Base-by-base conservation (phyloP, 2,797 vertebrate species). In the Enteromius unitaeniatus region DNA sequence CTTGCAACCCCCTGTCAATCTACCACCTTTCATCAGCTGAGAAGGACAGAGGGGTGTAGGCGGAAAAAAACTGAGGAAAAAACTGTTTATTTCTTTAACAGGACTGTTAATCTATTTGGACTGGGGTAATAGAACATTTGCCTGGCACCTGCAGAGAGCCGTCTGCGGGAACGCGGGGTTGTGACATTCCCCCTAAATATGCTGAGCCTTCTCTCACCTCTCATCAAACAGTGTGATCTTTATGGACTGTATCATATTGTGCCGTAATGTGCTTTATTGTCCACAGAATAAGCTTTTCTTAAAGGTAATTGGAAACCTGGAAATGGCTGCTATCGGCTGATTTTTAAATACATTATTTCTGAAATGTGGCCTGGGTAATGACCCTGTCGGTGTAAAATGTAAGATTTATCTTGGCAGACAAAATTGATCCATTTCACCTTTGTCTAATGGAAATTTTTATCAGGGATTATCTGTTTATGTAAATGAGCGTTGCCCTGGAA, bases 201-300 rank as follows among this genome's bases (percentile, higher is more conserved):
- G 97, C 97, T 98, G 97, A 99, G 97, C 97, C 97, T 97, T 98
- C 95, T 95, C 96, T 97, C 97, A 97, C 96, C 97, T 97, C 97
- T 97, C 97, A 97, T 99, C 97, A 99, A 98, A 97, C 96, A 97
- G 95, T 94, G 96, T 97, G 97, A 97, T 99, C 97, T 99, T 99
- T 99, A 99, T 99, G 97, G 98, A 96, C 98, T 99, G 98, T 97
- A 99, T 99, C 97, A 99, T 99, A 99, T 99, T 99, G 98, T 98
- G 97, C 96, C 94, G 95, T 99, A 99, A 99, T 99, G 97, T 99
- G 97, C 97, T 99, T 99, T 99, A 99, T 99, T 99, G 97, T 98
- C 97, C 98, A 99, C 97, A 99, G 97, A 99, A 99, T 99, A 99
- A 99, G 98, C 97, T 99, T 99, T 99, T 99, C 98, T 99, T 99